Evolutionary conservation across 2,113 vertebrate genomes (phyloP), one percentile per base, ranked within the genome.

Genomic region (Cynopterus brachyotis): DNA sequence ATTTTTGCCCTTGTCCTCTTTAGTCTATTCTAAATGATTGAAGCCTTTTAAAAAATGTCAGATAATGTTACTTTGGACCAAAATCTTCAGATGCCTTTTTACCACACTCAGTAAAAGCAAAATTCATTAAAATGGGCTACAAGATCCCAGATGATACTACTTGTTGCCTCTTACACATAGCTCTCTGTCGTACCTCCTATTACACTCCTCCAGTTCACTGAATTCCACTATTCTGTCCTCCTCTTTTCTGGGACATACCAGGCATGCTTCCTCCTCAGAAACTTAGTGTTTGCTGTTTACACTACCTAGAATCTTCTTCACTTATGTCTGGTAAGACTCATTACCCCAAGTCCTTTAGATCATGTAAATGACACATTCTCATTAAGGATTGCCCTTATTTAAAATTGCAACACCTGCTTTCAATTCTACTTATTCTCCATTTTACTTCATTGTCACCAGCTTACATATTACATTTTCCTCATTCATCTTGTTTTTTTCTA

Each of bases 141-240:
- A 7, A 64, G 37, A 12, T 5, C 2, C 64, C 69, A 6, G 30
- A 37, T 47, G 24, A 45, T 24, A n/a, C 11, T 42, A 6, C 9
- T 1, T 7, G 1, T 22, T 69, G 0, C 2, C 11, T 10, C 17
- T 28, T 8, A 53, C 24, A 53, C 12, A 15, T 3, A 17, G 26
- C 20, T 79, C 15, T 47, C 69, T 17, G 0, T 50, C 7, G 76
- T 6, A 9, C 20, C 26, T 66, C 13, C 20, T 91, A 9, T 76
- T 69, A 3, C 2, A 32, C 32, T 95, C 3, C 64, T 47, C 15
- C 42, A 50, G 16, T 76, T 70, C n/a, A 26, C 42, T 73, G 28
- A 9, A 35, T 85, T n/a, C 11, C 50, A 60, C 32, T 13, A 24
- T 30, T 11, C 19, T 59, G 6, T 69, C 20, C 16, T 93, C 32